Base-by-base conservation (phyloP, 2,888 invertebrate genomes). In the Phyllotreta striolata region DNA sequence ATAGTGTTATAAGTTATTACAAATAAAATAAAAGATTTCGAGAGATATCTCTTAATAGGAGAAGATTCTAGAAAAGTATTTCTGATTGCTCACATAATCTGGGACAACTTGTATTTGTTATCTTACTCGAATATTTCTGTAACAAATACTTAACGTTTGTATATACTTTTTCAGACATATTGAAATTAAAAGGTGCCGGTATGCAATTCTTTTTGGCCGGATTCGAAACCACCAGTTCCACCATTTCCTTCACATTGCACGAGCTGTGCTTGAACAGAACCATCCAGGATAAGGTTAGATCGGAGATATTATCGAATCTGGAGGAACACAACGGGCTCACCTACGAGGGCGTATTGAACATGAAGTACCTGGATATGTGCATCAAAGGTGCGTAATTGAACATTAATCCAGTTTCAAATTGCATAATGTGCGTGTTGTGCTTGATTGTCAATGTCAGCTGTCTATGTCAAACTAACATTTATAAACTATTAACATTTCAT, bases 171-270 rank as follows among this genome's bases (percentile, higher is more conserved):
- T 9, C 9, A 51, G 47, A 2, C 13, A 8, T 4, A 24, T 24
- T 24, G 24, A 24, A 24, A 24, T 4, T 72, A 0, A 79, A 78
- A 56, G 67, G 68, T 1, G 4, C 24, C 24, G 24, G 24, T 4
- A 24, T 24, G 24, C 24, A 24, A 4, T 24, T 24, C 24, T 24
- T 24, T 24, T 24, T 24, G 24, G 88, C 86, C 0, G 88, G 87
- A 0, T 87, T 84, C 72, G 88, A 88, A 77, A 87, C 87, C 6
- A 85, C 87, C 0, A 85, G 86, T 0, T 84, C 86, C 0, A 85
- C 86, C 0, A 80, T 87, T 52, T 83, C 85, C 12, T 86, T 85
- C 72, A 77, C 84, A 6, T 79, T 87, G 37, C 82, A 86, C 71
- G 85, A 86, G 76, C 74, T 88, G 52, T 85, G 85, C 0, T 79